phyloP scores from a whole-genome alignment of 1,140 invertebrate genomes.

The Diorhabda sublineata region DNA sequence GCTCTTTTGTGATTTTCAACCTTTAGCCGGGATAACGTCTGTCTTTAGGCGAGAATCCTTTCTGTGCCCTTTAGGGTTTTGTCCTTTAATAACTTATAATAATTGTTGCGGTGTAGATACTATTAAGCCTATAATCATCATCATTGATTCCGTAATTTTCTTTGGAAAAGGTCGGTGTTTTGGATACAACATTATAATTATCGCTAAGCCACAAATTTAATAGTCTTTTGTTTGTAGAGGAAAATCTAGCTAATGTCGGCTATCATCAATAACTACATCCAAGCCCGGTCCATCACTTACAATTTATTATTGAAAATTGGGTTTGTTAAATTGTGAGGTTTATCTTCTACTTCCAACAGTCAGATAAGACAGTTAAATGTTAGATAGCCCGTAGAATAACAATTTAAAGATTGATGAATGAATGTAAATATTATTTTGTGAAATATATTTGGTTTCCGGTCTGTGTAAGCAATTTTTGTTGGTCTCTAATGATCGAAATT shows the following conservation, averaged over 20 bases:
- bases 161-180: neutral
- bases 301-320: too few relatives aligned
- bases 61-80: neutral
- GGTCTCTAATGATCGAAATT: too few relatives aligned
- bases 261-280: neutral
- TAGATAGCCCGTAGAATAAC: too few relatives aligned
- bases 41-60: neutral
- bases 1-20: neutral
- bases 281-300: too few relatives aligned
- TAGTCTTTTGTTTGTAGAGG: neutral
- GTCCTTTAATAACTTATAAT: conserved; percentile 1
- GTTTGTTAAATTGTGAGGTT: too few relatives aligned
- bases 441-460: too few relatives aligned
- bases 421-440: too few relatives aligned
- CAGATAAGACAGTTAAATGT: too few relatives aligned
- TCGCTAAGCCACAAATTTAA: neutral
- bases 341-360: too few relatives aligned
- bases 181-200: neutral
- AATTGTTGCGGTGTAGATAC: neutral
- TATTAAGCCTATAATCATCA: neutral
- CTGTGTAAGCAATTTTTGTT: too few relatives aligned
- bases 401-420: too few relatives aligned
- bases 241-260: neutral
- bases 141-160: neutral
- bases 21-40: neutral